A percentile compares a stretch with the other conserved stretches of the same genome.
phyloP scores from a whole-genome alignment of 2,797 vertebrate species.

The Pyrocephalus nanus region DNA sequence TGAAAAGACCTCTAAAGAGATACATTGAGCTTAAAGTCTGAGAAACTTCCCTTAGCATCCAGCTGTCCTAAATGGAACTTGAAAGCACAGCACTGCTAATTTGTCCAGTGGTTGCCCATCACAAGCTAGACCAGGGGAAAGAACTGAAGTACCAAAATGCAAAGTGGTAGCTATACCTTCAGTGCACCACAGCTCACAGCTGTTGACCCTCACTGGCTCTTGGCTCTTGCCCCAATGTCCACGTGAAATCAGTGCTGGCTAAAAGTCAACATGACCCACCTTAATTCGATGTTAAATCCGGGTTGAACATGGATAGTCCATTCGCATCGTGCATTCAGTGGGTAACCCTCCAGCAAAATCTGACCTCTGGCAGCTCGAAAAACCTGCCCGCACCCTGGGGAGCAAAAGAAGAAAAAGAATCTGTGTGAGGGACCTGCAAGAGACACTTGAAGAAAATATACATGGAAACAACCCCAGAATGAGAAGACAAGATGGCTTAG shows the following conservation, averaged over 20 bases:
- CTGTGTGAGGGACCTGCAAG: background rate
- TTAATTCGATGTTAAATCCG: constrained; percentile 89
- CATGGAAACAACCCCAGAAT: background rate
- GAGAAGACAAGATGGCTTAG: background rate
- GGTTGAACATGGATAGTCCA: constrained; percentile 90
- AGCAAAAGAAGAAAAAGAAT: background rate
- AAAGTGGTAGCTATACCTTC: background rate
- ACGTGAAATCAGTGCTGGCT: background rate
- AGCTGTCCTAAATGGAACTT: background rate
- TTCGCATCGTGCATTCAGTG: constrained; percentile 92
- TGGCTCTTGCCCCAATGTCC: background rate
- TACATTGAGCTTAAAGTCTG: background rate
- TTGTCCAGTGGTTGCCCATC: background rate
- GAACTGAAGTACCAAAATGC: background rate
- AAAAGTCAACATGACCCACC: constrained; percentile 71
- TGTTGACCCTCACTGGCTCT: background rate
- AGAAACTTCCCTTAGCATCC: background rate
- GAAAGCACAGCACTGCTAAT: background rate
- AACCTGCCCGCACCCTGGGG: constrained; percentile 90
- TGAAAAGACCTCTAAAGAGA: background rate
- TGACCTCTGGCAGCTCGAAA: constrained; percentile 88
- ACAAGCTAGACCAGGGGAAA: background rate
- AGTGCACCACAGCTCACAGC: background rate
- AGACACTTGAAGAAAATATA: background rate
- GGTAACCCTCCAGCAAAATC: constrained; percentile 94